Percentiles rank a stretch among this genome's conserved stretches.
phyloP scores from a whole-genome alignment of 2,113 vertebrate species.

The Cyprinodon tularosa region DNA sequence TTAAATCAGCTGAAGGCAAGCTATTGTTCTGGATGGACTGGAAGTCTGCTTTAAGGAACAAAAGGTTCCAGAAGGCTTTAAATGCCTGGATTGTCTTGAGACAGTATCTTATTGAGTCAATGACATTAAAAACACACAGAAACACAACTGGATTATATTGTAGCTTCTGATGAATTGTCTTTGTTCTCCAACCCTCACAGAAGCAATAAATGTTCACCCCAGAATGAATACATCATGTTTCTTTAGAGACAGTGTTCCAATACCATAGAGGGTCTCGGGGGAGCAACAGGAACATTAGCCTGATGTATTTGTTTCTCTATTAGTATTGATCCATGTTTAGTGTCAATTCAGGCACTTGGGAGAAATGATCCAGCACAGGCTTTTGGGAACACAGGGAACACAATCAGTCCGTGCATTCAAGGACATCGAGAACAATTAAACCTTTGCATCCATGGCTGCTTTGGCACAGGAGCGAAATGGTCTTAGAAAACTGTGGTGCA shows the following conservation, averaged over 20 bases:
- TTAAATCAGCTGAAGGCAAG: background rate
- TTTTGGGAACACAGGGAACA: constrained; percentile 25
- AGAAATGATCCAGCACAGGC: constrained; percentile 53
- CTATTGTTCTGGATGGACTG: constrained; percentile 16
- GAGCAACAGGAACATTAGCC: constrained; percentile 37
- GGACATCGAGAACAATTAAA: background rate
- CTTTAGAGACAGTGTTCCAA: constrained; percentile 51
- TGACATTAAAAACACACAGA: constrained; percentile 40
- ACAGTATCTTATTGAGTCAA: constrained; percentile 18
- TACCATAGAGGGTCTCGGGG: constrained; percentile 32
- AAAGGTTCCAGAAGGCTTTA: constrained; percentile 42
- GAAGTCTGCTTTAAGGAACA: background rate
- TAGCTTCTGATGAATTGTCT: constrained; percentile 21
- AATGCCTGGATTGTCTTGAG: constrained; percentile 37
- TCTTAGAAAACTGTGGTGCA: constrained; percentile 46
- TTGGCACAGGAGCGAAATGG: background rate
- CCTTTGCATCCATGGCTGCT: background rate
- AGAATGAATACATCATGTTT: constrained; percentile 58
- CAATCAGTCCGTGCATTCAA: constrained; percentile 7
- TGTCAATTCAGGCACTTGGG: constrained; percentile 56
- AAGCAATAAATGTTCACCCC: constrained; percentile 48
- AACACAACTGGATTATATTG: constrained; percentile 34
- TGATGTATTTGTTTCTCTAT: constrained; percentile 60
- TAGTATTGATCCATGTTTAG: constrained; percentile 70
- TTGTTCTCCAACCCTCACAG: constrained; percentile 22